Base-by-base conservation (phyloP, 2,113 vertebrate genomes). In the Cathartes aura region DNA sequence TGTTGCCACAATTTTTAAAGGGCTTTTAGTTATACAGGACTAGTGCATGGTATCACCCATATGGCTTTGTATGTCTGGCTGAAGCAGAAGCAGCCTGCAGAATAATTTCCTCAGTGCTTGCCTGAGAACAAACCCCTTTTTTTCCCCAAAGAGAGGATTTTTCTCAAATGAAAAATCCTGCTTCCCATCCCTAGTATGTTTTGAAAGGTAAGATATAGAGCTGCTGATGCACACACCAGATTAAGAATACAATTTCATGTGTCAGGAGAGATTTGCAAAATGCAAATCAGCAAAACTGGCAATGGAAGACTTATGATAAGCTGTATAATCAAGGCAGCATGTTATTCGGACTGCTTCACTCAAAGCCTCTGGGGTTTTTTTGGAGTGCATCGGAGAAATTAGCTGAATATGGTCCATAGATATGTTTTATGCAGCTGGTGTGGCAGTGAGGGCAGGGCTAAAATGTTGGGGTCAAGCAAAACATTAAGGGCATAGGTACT, bases 101-200 rank as follows among this genome's bases (percentile, higher is more conserved):
- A 93, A 83, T 15, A 1, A 19, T 58, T 87, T 91, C 59, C 17
- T 78, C 34, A 13, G 8, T 55, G 17, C 10, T 59, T 50, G 7
- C 23, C 38, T 66, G 6, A 70, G 62, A 71, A 82, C 2, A 66
- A 68, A 6, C 6, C 0, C 6, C 1, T 0, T 23, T 43, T 64
- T 55, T 64, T 19, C 4, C 18, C 21, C 13, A 8, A 55, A 71
- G 11, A 64, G 8, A 43, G 5, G 19, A 55, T 36, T 71, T 79
- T 67, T 50, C 20, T 10, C 23, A 47, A 32, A 45, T 11, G 23
- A 76, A 68, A 87, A 88, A 30, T 64, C 23, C 23, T 40, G 6
- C 6, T 81, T 86, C 12, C 36, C 19, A 40, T 50, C 8, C 52
- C 27, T 68, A 40, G 4, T 22, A 40, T 4, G 1, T 45, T 82